These are phyloP conservation scores for Lepidochrysops patricia DNA, from an alignment of 2,888 invertebrate genomes.

Conservation along the genomic window DNA sequence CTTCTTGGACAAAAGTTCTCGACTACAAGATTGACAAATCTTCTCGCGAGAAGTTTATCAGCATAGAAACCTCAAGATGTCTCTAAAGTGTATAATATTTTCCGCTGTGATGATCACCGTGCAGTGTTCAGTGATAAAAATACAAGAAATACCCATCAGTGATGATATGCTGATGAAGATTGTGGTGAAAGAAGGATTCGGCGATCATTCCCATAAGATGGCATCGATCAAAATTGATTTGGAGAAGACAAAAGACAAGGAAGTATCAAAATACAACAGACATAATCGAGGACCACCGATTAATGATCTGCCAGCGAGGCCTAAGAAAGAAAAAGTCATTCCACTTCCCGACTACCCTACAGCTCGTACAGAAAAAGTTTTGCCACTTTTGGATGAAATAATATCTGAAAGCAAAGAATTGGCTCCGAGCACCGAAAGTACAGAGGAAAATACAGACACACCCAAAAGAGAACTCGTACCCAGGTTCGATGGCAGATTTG, in stretches of 20 bases:
- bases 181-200: slow-evolving; percentile 17
- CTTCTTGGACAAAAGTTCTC: not conserved
- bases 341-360: not conserved
- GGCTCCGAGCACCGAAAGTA: not conserved
- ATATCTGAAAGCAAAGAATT: not conserved
- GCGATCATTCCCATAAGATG: slow-evolving; percentile 2
- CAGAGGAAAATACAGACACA: not conserved
- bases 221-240: slow-evolving; percentile 19
- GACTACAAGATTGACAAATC: too few relatives aligned
- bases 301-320: not conserved
- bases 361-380: not conserved
- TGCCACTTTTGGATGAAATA: not conserved
- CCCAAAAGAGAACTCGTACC: not conserved
- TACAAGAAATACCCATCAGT: slow-evolving; percentile 19
- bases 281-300: not conserved
- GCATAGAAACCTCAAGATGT: slow-evolving; percentile 10
- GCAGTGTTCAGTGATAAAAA: slow-evolving; percentile 21
- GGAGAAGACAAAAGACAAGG: slow-evolving; percentile 3
- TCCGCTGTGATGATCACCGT: slow-evolving; percentile 6
- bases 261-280: not conserved
- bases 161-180: slow-evolving; percentile 19
- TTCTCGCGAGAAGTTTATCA: not conserved
- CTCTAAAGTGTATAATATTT: not conserved
- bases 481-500: not conserved
- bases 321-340: not conserved